Evolutionary conservation across 30 jellyfish, hydroid and myxozoan genomes (phyloP).

Genomic region (Chironex yamaguchii): DNA sequence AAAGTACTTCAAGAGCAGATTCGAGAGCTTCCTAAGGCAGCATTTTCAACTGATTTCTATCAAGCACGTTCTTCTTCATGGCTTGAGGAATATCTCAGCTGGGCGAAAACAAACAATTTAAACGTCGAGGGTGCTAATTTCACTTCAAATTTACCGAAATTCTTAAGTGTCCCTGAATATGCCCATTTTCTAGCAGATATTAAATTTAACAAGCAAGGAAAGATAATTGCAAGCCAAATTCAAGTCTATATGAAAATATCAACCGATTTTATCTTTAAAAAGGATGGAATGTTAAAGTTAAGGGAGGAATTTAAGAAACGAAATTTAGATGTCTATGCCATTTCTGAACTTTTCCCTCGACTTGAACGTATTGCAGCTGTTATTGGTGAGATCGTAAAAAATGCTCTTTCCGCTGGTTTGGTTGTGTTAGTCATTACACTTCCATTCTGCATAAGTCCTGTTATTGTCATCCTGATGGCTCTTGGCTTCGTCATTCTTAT

Average conservation of each 20-base stretch:
- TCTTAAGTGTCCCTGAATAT: slow-evolving; percentile 18
- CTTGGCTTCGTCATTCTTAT: slow-evolving; percentile 71
- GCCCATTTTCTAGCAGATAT: slow-evolving; percentile 52
- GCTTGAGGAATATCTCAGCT: slow-evolving; percentile 29
- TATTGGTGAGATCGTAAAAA: slow-evolving; percentile 65
- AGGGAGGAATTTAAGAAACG: slow-evolving; percentile 55
- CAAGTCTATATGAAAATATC: slow-evolving; percentile 66
- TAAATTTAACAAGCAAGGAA: slow-evolving; percentile 3
- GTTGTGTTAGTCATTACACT: slow-evolving; percentile 70
- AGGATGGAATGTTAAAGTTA: slow-evolving; percentile 79
- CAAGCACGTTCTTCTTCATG: slow-evolving; percentile 27
- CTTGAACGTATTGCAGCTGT: slow-evolving; percentile 83
- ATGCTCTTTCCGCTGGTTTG: slow-evolving; percentile 47
- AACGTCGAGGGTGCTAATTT: slow-evolving; percentile 15
- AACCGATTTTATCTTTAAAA: slow-evolving; percentile 47
- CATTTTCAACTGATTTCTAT: slow-evolving; percentile 50
- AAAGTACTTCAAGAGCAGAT: slow-evolving; percentile 33
- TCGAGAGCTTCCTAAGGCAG: slow-evolving; percentile 9
- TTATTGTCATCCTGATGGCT: slow-evolving; percentile 52
- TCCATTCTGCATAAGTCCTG: slow-evolving; percentile 89
- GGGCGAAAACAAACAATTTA: background rate
- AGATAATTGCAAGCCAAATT: slow-evolving; percentile 73
- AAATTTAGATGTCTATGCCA: slow-evolving; percentile 3
- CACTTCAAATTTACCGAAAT: background rate
- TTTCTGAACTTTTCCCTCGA: slow-evolving; percentile 65